Evolutionary conservation across 1,140 invertebrate species (phyloP).

Genomic region (Manduca sexta): DNA sequence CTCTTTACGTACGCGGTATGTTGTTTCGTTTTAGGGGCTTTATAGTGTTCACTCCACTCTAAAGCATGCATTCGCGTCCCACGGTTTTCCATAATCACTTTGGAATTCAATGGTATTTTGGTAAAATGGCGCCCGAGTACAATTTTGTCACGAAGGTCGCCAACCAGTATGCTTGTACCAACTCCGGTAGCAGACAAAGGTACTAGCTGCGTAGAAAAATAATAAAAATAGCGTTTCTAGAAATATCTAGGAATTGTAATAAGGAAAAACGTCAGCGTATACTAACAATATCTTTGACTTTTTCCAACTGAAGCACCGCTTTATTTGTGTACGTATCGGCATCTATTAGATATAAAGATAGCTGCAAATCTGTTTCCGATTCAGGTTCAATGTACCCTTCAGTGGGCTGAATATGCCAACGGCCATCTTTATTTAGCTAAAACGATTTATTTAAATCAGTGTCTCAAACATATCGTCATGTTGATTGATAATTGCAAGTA

Average conservation of each 20-base stretch:
- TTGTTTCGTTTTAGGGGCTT: slow-evolving; percentile 52
- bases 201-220: slow-evolving; percentile 33
- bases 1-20: slow-evolving; percentile 32
- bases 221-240: background rate
- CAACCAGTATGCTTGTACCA: slow-evolving; percentile 58
- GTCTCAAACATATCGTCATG: background rate
- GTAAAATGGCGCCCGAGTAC: slow-evolving; percentile 57
- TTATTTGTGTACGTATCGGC: slow-evolving; percentile 55
- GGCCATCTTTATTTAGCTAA: slow-evolving; percentile 49
- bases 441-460: slow-evolving; percentile 3
- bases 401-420: slow-evolving; percentile 49
- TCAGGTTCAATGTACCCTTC: slow-evolving; percentile 50
- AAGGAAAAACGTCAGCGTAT: too few relatives aligned
- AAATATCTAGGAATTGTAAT: too few relatives aligned
- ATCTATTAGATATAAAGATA: slow-evolving; percentile 48
- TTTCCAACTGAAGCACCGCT: slow-evolving; percentile 56
- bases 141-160: slow-evolving; percentile 43
- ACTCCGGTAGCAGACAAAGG: slow-evolving; percentile 54
- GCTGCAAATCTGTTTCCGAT: slow-evolving; percentile 40
- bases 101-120: slow-evolving; percentile 47
- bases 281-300: slow-evolving; percentile 63
- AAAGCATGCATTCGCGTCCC: slow-evolving; percentile 50
- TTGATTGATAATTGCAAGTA: background rate
- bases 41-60: slow-evolving; percentile 61
- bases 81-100: slow-evolving; percentile 56